phyloP scores from a whole-genome alignment of 2,113 vertebrate genomes.

The Chlamydotis undulata region DNA sequence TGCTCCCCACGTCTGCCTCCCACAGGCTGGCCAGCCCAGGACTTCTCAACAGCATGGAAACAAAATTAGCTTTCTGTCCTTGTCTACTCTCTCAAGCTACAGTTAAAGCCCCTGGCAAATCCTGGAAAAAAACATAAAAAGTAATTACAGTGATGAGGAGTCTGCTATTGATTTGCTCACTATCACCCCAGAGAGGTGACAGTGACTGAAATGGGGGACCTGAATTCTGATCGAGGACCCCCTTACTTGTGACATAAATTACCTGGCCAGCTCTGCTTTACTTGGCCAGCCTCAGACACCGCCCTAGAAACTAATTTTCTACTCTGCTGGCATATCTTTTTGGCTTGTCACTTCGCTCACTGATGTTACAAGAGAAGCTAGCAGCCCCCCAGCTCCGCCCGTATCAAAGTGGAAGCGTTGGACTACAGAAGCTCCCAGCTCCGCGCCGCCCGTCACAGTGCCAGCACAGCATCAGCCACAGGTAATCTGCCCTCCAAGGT shows the following conservation, averaged over 20 bases:
- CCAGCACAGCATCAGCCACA: background rate
- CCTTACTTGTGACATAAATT: background rate
- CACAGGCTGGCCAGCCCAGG: background rate
- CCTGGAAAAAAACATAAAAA: background rate
- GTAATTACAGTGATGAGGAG: background rate
- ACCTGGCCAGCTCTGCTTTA: background rate
- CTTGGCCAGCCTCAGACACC: background rate
- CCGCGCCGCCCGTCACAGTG: background rate
- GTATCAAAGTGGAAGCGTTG: background rate
- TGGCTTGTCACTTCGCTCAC: background rate
- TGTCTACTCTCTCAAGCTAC: background rate
- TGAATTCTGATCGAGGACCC: background rate
- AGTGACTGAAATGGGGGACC: background rate
- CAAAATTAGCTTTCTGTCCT: conserved; percentile 22
- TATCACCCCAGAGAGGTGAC: background rate
- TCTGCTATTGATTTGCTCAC: conserved; percentile 2
- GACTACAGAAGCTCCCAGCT: background rate
- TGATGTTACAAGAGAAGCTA: background rate
- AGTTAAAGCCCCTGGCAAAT: conserved; percentile 7
- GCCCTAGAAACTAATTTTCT: conserved; percentile 5
- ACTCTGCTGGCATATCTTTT: background rate
- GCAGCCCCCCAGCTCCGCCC: background rate
- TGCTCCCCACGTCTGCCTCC: background rate
- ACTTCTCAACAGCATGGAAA: background rate
- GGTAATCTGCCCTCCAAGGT: conserved; percentile 21